Conservation (phyloP, 2,113 vertebrate genomes). For the Physeter macrocephalus region DNA sequence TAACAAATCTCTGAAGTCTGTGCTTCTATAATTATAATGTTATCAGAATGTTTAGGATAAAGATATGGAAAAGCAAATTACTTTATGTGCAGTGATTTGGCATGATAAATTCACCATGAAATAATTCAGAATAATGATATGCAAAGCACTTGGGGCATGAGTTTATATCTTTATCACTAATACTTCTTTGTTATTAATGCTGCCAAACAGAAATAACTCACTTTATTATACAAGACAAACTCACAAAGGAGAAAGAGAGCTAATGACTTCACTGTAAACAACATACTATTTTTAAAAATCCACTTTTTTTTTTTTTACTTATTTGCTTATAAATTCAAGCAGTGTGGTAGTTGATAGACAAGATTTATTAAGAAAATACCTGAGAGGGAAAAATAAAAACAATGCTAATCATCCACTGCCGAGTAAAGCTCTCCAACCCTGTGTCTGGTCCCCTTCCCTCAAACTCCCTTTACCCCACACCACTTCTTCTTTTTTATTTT, state of each 20-base stretch:
- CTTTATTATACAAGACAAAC: background rate
- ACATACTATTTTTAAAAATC: background rate
- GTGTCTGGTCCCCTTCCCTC: background rate
- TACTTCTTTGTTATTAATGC: background rate
- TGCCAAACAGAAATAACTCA: background rate
- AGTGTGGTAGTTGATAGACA: background rate
- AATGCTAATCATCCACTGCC: background rate
- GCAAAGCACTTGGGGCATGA: background rate
- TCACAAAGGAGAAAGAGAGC: background rate
- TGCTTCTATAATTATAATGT: background rate
- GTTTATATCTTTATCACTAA: background rate
- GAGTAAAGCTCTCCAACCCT: background rate
- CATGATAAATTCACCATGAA: background rate
- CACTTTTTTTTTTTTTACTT: background rate
- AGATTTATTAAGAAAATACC: background rate
- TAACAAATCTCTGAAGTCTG: background rate
- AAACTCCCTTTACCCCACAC: fast-evolving
- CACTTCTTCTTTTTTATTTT: background rate
- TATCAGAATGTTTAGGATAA: background rate
- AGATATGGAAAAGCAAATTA: background rate
- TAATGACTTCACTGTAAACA: background rate
- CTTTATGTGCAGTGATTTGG: background rate
- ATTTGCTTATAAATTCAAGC: constrained; percentile 8
- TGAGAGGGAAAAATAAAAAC: background rate
- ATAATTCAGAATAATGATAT: background rate